Percentiles rank a stretch among this genome's conserved stretches.
These are phyloP conservation scores for Scaptomyza tumidula DNA, from an alignment of 2,888 invertebrate species.

Conservation along the genomic window DNA sequence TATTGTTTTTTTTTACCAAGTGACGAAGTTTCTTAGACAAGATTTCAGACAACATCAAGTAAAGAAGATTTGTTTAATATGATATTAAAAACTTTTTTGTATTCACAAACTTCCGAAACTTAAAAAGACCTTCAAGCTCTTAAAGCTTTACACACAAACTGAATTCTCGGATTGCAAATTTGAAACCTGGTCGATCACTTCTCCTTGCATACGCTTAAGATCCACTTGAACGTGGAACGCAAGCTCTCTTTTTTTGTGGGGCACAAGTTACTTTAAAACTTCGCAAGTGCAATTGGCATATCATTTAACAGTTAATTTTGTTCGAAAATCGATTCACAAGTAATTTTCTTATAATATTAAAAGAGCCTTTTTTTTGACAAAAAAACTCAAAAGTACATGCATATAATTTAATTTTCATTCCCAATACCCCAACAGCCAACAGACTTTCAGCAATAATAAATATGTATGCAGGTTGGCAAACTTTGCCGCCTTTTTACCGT, in stretches of 20 bases:
- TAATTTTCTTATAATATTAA: slow-evolving; percentile 50
- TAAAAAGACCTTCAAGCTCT: slow-evolving; percentile 11
- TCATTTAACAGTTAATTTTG: slow-evolving; percentile 26
- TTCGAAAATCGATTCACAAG: slow-evolving; percentile 41
- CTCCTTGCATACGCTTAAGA: slow-evolving; percentile 6
- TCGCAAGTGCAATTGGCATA: slow-evolving; percentile 18
- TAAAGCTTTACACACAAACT: slow-evolving; percentile 25
- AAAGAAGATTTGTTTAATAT: slow-evolving; percentile 11
- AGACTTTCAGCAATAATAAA: slow-evolving; percentile 37
- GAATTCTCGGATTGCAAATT: background rate
- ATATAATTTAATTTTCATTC: slow-evolving; percentile 57
- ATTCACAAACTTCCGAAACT: background rate
- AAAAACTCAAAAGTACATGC: slow-evolving; percentile 6
- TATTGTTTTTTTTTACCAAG: background rate
- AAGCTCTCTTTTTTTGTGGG: slow-evolving; percentile 16
- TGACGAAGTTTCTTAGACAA: background rate
- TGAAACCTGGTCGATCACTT: background rate
- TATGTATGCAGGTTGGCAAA: slow-evolving; percentile 22
- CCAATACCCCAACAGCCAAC: slow-evolving; percentile 15
- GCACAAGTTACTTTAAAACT: background rate
- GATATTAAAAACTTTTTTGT: background rate
- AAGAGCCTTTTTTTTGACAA: slow-evolving; percentile 15
- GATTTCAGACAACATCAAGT: too few relatives aligned
- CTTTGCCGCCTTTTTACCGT: slow-evolving; percentile 49
- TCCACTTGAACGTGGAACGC: slow-evolving; percentile 22